Conservation (phyloP, 2,797 vertebrate species). For the Taenioides sp. region DNA sequence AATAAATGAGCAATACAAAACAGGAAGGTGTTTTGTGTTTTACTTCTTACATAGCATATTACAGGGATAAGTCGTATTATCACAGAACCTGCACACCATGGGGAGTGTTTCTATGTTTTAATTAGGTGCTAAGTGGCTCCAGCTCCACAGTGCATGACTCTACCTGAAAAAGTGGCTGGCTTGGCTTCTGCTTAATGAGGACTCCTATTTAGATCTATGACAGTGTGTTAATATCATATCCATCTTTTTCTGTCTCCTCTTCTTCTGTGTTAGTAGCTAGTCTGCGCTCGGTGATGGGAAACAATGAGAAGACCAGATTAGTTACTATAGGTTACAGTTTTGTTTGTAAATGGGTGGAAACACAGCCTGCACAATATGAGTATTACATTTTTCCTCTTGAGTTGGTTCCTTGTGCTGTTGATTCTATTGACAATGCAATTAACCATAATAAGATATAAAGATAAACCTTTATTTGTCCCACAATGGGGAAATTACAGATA, state of each 20-base stretch:
- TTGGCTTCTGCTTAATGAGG: slow-evolving; percentile 68
- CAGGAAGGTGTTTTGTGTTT: slow-evolving; percentile 49
- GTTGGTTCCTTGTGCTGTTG: too few species aligned
- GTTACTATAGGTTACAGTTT: neutral
- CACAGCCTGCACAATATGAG: too few species aligned
- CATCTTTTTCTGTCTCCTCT: slow-evolving; percentile 16
- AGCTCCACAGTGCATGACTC: slow-evolving; percentile 60
- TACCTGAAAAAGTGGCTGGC: slow-evolving; percentile 60
- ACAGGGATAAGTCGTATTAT: slow-evolving; percentile 47
- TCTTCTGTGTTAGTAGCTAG: neutral
- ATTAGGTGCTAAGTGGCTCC: slow-evolving; percentile 77
- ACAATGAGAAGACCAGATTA: slow-evolving; percentile 2
- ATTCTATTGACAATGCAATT: too few species aligned
- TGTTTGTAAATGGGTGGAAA: too few species aligned
- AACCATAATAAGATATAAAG: too few species aligned
- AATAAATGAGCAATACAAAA: slow-evolving; percentile 44
- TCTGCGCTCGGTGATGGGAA: slow-evolving; percentile 21
- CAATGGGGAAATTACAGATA: too few species aligned
- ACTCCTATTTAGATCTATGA: slow-evolving; percentile 66
- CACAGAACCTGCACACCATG: slow-evolving; percentile 58
- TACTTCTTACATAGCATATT: slow-evolving; percentile 44
- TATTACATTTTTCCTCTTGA: too few species aligned
- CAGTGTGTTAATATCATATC: slow-evolving; percentile 73
- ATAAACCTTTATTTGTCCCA: too few species aligned
- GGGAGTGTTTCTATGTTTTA: slow-evolving; percentile 73